Base-by-base conservation (phyloP, 2,797 vertebrate species). In the Vespertilio murinus region DNA sequence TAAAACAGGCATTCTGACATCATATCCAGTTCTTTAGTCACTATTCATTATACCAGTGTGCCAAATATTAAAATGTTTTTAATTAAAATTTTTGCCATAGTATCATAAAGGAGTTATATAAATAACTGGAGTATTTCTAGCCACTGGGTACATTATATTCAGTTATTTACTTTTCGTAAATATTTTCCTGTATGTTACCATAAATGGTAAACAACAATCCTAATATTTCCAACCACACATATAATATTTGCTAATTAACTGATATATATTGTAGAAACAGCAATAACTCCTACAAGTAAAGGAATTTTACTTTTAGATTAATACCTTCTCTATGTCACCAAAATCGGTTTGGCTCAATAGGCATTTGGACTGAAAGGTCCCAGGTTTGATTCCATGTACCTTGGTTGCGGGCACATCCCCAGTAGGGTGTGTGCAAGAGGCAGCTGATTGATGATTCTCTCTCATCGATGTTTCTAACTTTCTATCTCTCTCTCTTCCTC, bases 101-200 rank as follows among this genome's bases (percentile, higher is more conserved):
- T 56, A 45, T 45, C 18, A 92, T 70, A 87, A 91, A 64, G 4
- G 83, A 93, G 18, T 84, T 92, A 75, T 8, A 67, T 69, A 92
- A 92, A 92, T 8, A 74, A 6, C 14, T 70, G 2, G 18, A 87
- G 64, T 70, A 91, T 80, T 88, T 52, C 59, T 7, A 80, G 65
- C 18, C n/a, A 87, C 3, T 52, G 38, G 1, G 20, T 75, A 90
- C 4, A 74, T n/a, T 73, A 86, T 42, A 42, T 74, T 91, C 2
- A 61, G 38, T 74, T 86, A 82, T 42, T 14, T 87, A 74, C 11
- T 82, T 2, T 74, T 87, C 22, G 89, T 47, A 78, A 74, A 13
- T 14, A 47, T 40, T 59, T 78, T 87, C 40, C 47, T 49, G 5
- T 28, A 65, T 75, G 52, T 70, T 82, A 93, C 8, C n/a, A 42